Percentiles rank a stretch among this genome's conserved stretches.
Evolutionary conservation across 2,113 vertebrate species (phyloP).

Genomic region (Pelecanus crispus): DNA sequence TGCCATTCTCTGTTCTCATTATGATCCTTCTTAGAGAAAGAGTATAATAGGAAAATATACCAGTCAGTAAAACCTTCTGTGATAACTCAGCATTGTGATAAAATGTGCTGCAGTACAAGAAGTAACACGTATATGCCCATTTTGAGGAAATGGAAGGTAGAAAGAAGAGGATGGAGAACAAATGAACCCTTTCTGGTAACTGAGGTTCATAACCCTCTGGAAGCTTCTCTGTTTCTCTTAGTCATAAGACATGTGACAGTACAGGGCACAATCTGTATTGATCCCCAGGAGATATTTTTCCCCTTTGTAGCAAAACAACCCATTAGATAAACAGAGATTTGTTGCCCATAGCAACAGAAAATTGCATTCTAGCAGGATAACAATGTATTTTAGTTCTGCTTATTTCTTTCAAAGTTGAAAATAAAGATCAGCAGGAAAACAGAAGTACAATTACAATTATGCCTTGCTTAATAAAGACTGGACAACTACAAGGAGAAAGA

Average conservation of each 20-base stretch:
- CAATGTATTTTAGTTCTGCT: constrained; percentile 6
- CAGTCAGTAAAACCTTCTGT: background rate
- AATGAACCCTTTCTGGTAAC: background rate
- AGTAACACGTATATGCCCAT: background rate
- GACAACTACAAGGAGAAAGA: background rate
- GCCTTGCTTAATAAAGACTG: background rate
- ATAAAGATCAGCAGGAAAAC: background rate
- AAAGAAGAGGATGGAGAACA: background rate
- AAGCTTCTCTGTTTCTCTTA: background rate
- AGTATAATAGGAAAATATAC: background rate
- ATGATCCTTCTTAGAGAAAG: background rate
- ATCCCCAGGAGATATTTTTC: constrained; percentile 25
- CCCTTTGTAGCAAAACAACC: constrained; percentile 46
- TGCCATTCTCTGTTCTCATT: background rate
- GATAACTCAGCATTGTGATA: background rate
- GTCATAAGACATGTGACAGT: background rate
- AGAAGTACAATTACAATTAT: background rate
- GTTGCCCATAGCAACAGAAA: constrained; percentile 49
- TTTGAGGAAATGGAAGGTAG: background rate
- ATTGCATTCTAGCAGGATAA: background rate
- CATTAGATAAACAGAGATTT: constrained; percentile 38
- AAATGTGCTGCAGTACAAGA: background rate
- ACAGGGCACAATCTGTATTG: background rate
- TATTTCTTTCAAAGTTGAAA: constrained; percentile 31
- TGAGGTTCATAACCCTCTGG: background rate